Conservation (phyloP, 2,113 vertebrate genomes). For the Dasypus novemcinctus region DNA sequence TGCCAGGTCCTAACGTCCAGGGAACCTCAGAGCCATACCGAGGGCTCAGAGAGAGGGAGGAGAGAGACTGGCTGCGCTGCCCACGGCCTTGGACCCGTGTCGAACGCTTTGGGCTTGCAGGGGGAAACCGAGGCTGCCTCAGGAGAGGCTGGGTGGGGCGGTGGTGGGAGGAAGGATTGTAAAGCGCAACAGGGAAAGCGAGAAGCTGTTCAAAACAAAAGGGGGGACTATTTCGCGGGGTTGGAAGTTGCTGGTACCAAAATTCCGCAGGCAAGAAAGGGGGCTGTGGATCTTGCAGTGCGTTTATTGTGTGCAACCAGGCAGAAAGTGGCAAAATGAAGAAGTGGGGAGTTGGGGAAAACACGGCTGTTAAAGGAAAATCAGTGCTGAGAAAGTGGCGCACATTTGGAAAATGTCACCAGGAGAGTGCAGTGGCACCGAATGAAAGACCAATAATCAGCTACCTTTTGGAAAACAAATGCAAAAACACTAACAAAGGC, state of each 20-base stretch:
- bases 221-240: not conserved
- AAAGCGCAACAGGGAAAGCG: not conserved
- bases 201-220: conserved; percentile 52
- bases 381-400: conserved; percentile 34
- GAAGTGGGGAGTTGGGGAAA: conserved; percentile 1
- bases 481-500: conserved; percentile 50
- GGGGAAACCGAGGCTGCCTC: conserved; percentile 60
- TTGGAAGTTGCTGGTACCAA: conserved; percentile 19
- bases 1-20: conserved; percentile 77
- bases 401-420: conserved; percentile 46
- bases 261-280: not conserved
- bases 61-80: accelerated
- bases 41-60: not conserved
- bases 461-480: conserved; percentile 47
- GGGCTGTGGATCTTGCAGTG: conserved; percentile 44
- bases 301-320: conserved; percentile 51
- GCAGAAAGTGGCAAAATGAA: conserved; percentile 54
- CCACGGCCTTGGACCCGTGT: not conserved
- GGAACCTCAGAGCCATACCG: conserved; percentile 58
- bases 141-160: not conserved
- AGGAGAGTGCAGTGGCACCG: conserved; percentile 21
- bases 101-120: not conserved
- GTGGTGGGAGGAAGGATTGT: not conserved
- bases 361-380: not conserved
- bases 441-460: conserved; percentile 57